Evolutionary conservation across 2,113 vertebrate genomes (phyloP), one percentile per base, ranked within the genome.

Genomic region (Thomomys bottae): DNA sequence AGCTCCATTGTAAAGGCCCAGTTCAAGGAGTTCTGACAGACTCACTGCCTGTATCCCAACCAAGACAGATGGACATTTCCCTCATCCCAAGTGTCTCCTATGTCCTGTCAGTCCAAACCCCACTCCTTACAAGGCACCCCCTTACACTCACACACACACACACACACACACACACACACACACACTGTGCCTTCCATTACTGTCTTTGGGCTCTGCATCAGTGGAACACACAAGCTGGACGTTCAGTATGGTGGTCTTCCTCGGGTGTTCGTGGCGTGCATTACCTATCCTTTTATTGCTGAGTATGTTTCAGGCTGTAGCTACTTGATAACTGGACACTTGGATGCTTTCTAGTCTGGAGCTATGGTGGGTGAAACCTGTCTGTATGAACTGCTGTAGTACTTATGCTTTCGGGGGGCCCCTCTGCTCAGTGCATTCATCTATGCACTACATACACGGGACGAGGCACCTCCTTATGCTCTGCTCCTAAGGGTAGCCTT

Each of bases 381-480:
- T 59, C 59, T 8, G 6, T 59, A n/a, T 14, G 18, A 75, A 71
- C 68, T 17, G 45, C 24, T 9, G 59, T 11, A 18, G 23, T 24
- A 11, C 9, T 23, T 21, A 45, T 89, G 66, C 38, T 8, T 12
- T 15, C 6, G n/a, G 34, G 1, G 6, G 40, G 40, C 24, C 30
- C 57, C 71, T 57, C 1, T 15, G 42, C n/a, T 17, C 20, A 26
- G 3, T 2, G n/a, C 8, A 36, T 21, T 5, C n/a, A 24, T 36
- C 72, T 54, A 11, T 0, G 3, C n/a, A 1, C 21, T n/a, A 67
- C 0, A 3, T 20, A 24, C 3, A 21, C 2, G 3, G 18, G 26
- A 8, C 0, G 11, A 26, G 21, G 5, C 0, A 8, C 4, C 9
- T 18, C 11, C 61, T 42, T 34, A 84, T 42, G 32, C 49, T 68